Base-by-base conservation (phyloP, 1,140 invertebrate species). In the Trissolcus basalis region DNA sequence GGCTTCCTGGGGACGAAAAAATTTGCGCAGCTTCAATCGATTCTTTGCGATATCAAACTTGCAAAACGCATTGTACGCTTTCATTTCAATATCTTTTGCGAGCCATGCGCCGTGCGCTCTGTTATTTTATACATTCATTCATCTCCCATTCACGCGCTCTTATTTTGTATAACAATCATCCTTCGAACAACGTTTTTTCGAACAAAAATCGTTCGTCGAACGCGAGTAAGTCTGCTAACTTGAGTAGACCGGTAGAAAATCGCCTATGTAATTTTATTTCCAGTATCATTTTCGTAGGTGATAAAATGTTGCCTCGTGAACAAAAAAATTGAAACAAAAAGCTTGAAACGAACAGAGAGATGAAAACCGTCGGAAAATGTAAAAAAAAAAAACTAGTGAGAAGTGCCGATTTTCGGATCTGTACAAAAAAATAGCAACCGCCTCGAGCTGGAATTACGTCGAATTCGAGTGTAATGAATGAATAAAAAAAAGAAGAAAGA, bases 321-420 rank as follows among this genome's bases (percentile, higher is more conserved):
- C n/a, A n/a, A n/a, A n/a, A n/a, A n/a, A n/a, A n/a, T n/a, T n/a
- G n/a, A n/a, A n/a, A n/a, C n/a, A n/a, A n/a, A n/a, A n/a, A n/a
- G n/a, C n/a, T n/a, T n/a, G n/a, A n/a, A n/a, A n/a, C n/a, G n/a
- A n/a, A n/a, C n/a, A n/a, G n/a, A n/a, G n/a, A n/a, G n/a, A n/a
- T n/a, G n/a, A n/a, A n/a, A n/a, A n/a, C 19, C 19, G 19, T 27
- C 19, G 6, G 19, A 27, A 27, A 27, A 6, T 27, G 19, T 27
- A 27, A 27, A 1, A 27, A 6, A n/a, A 1, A 27, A 27, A 27
- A 1, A 3, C 19, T 68, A 68, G 64, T 53, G 58, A 68, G 51
- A 68, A 68, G 58, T 75, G 71, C 53, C 58, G 71, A 68, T 67
- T 27, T 67, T 73, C 48, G 12, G 67, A 61, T 75, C 61, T 50